A percentile compares a stretch with the other conserved stretches of the same genome.
These are phyloP conservation scores for Scaptomyza graminum DNA, from an alignment of 1,140 invertebrate species.

Conservation along the genomic window DNA sequence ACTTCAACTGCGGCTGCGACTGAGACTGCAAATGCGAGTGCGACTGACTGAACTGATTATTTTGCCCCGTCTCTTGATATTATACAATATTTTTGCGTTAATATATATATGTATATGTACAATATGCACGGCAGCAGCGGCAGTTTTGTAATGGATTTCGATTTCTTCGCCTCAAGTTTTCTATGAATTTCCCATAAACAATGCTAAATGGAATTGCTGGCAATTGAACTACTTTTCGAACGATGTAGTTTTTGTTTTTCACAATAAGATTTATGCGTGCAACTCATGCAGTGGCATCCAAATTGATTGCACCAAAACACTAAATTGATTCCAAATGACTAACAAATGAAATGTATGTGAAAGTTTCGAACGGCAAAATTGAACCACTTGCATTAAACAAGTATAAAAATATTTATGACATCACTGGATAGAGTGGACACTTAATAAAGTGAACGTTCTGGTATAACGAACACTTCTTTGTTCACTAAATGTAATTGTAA, in stretches of 20 bases:
- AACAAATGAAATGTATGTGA: constrained; percentile 34
- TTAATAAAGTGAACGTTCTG: too few relatives aligned
- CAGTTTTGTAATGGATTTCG: constrained; percentile 72
- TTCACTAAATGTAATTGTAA: too few relatives aligned
- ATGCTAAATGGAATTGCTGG: constrained; percentile 67
- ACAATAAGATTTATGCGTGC: constrained; percentile 57
- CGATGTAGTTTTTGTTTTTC: constrained; percentile 9
- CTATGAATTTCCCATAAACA: constrained; percentile 77
- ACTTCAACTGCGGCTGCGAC: constrained; percentile 8
- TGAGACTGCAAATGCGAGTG: constrained; percentile 13
- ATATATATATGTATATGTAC: constrained; percentile 40
- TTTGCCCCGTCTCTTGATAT: constrained; percentile 42
- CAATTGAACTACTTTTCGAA: constrained; percentile 74
- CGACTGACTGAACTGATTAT: constrained; percentile 54
- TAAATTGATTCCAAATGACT: constrained; percentile 35
- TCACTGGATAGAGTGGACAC: too few relatives aligned
- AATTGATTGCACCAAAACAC: constrained; percentile 45
- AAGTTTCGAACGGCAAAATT: constrained; percentile 1
- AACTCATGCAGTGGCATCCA: constrained; percentile 29
- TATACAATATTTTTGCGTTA: constrained; percentile 75
- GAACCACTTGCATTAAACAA: neutral
- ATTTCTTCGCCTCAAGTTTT: constrained; percentile 64
- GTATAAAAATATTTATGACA: neutral
- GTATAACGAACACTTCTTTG: too few relatives aligned
- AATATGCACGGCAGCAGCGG: constrained; percentile 13